These are phyloP conservation scores for Xerus rutilus DNA, from an alignment of 2,797 vertebrate genomes.

Conservation along the genomic window DNA sequence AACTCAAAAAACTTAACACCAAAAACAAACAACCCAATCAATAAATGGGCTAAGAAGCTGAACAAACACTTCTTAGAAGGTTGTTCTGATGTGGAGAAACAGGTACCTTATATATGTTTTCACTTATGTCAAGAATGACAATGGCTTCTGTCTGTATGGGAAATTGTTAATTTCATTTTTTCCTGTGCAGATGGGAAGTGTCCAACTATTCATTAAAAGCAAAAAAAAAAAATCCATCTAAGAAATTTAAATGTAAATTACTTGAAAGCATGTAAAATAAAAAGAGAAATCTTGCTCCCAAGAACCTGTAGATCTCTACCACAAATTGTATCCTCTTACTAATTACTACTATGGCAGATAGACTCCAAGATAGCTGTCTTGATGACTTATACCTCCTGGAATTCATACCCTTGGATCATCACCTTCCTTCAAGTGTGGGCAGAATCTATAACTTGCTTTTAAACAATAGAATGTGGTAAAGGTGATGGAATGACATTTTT, in stretches of 20 bases:
- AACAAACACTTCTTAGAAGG: background rate
- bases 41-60: too few relatives aligned
- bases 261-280: background rate
- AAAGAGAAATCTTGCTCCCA: background rate
- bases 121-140: background rate
- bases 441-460: background rate
- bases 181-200: background rate
- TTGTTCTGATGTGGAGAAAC: background rate
- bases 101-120: background rate
- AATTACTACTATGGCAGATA: background rate
- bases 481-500: background rate
- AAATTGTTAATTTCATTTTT: background rate
- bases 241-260: background rate
- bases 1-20: too few relatives aligned
- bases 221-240: background rate
- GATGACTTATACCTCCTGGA: background rate
- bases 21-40: too few relatives aligned
- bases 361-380: background rate
- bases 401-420: background rate
- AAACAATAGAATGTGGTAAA: background rate
- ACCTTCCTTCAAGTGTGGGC: background rate
- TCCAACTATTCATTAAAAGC: conserved; percentile 40
- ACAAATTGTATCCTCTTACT: background rate
- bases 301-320: background rate
- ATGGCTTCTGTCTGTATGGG: background rate